phyloP scores from a whole-genome alignment of 2,888 invertebrate genomes.

The Sthenelais limicola region DNA sequence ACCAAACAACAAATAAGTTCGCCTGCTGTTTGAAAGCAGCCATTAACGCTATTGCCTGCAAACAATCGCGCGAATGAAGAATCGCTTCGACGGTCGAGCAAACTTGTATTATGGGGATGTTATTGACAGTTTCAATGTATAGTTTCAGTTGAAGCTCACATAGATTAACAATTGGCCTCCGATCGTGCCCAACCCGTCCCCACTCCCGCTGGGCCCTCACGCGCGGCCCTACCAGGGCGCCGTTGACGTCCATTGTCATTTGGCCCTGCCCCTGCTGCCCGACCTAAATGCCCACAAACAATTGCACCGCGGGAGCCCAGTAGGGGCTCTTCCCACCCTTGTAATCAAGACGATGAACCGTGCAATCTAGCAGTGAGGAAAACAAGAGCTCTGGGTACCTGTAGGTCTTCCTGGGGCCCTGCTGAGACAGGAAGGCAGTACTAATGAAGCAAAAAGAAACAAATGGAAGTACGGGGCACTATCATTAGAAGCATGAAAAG shows the following conservation, averaged over 20 bases:
- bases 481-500: conserved; percentile 32
- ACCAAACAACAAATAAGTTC: no score
- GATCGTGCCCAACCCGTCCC: background rate
- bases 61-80: no score
- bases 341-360: conserved; percentile 29
- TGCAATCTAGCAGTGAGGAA: conserved; percentile 5
- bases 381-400: background rate
- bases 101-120: conserved; percentile 19
- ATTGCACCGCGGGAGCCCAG: conserved; percentile 21
- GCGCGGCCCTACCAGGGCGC: conserved; percentile 11
- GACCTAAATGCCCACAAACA: conserved; percentile 24
- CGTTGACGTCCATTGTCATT: conserved; percentile 20
- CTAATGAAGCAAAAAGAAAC: conserved; percentile 28
- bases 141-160: background rate
- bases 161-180: conserved; percentile 12
- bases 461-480: background rate
- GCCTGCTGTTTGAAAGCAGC: no score
- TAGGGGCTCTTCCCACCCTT: background rate
- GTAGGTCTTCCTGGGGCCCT: conserved; percentile 12
- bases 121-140: conserved; percentile 27
- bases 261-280: conserved; percentile 25
- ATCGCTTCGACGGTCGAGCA: no score
- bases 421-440: conserved; percentile 19
- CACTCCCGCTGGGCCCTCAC: conserved; percentile 27
- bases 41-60: no score